Evolutionary conservation across 2,888 invertebrate genomes (phyloP), one percentile per base, ranked within the genome.

Genomic region (Nudaria mundana): DNA sequence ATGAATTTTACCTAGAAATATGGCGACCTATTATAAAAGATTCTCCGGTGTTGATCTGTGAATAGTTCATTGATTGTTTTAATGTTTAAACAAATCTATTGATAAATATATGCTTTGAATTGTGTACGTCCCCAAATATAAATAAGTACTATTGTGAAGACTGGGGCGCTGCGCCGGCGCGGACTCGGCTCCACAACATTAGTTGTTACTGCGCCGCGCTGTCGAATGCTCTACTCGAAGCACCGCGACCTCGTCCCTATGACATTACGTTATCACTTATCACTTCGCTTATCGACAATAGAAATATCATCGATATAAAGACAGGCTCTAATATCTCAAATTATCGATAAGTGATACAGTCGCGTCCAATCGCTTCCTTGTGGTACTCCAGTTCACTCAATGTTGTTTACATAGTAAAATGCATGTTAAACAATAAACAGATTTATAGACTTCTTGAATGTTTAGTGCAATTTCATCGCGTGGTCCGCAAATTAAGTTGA

Each of bases 121-220:
- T 67, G 69, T 71, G 44, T 46, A 56, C 48, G 68, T 70, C 62
- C 66, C 64, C 52, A 67, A 66, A 71, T 81, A 81, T 77, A 81
- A 81, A 81, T 82, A 81, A 74, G n/a, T 81, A 76, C 71, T 74
- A 70, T 66, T 46, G 63, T 61, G 48, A 54, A 59, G 51, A 71
- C 75, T 76, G 77, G 69, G 68, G 73, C 51, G 55, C 23, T 76
- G 79, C 77, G 83, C 76, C 65, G 70, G 74, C 81, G 79, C 69
- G n/a, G n/a, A n/a, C n/a, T 18, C 75, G 76, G 66, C 64, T 62
- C 64, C 64, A 62, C 64, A 59, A 66, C 63, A 64, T 83, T 77
- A 87, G 87, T 88, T 77, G 85, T 75, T 72, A 77, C 71, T 79
- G 76, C 76, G 81, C 80, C 85, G 84, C 80, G 78, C 76, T 71